Conservation (phyloP, 2,113 vertebrate genomes). For the Seriola dumerili region DNA sequence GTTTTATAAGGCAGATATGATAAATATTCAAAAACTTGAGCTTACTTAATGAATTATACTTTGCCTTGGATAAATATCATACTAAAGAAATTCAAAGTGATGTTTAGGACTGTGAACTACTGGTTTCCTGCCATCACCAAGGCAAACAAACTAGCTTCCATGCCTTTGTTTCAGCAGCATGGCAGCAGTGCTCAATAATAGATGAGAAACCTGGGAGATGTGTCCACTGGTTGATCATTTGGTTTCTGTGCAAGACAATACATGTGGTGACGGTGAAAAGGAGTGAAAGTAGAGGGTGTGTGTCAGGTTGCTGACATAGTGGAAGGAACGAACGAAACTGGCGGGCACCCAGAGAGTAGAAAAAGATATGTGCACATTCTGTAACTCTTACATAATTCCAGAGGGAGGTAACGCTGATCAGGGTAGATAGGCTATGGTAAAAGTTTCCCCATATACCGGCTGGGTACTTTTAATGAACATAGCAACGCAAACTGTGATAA, state of each 20-base stretch:
- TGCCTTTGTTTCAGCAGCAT: constrained; percentile 67
- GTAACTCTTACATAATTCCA: constrained; percentile 71
- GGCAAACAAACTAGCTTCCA: constrained; percentile 64
- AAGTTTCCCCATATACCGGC: constrained; percentile 1
- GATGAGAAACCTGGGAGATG: constrained; percentile 70
- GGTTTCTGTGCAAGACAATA: constrained; percentile 85
- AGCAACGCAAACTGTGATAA: background rate
- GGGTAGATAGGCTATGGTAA: background rate
- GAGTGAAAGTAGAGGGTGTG: constrained; percentile 83
- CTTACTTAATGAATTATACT: background rate
- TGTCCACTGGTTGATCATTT: constrained; percentile 68
- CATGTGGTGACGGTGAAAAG: constrained; percentile 74
- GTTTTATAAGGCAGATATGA: background rate
- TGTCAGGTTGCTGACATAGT: constrained; percentile 71
- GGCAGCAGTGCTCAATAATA: constrained; percentile 80
- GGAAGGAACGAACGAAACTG: constrained; percentile 41
- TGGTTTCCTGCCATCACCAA: constrained; percentile 38
- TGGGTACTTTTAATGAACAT: background rate
- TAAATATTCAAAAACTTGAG: background rate
- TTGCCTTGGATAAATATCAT: background rate
- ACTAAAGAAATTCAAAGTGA: background rate
- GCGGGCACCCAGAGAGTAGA: constrained; percentile 41
- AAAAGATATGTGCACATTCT: constrained; percentile 48
- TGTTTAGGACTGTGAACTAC: background rate
- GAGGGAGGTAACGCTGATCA: constrained; percentile 9